Evolutionary conservation across 2,888 invertebrate species (phyloP), one percentile per base, ranked within the genome.

Genomic region (Cephus pygmeus): DNA sequence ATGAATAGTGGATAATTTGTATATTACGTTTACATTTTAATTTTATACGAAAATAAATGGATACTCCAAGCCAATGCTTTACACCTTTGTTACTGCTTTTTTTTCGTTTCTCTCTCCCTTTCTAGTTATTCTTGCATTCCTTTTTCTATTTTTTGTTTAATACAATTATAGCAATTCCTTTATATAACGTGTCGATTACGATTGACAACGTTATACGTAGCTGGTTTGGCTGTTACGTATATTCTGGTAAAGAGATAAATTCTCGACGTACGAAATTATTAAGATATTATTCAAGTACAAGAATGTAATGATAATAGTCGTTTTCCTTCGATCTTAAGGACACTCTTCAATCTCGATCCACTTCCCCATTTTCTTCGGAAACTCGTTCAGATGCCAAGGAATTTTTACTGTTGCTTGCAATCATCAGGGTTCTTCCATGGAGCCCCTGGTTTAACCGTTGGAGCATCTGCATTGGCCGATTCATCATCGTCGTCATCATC

Each of bases 321-420:
- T 56, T 56, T 56, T 40, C 40, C 40, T 40, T 40, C 40, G 40
- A 40, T 40, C 6, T 40, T 40, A 40, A 40, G 56, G 56, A 56
- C 56, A 56, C 56, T 23, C 56, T 56, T 23, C 56, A 23, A 56
- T 23, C 23, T 56, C 56, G 56, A 56, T 9, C 23, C 56, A 56
- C 56, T 56, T 56, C 56, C 23, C 23, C 23, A 56, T 56, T 56
- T 56, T 56, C 23, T 56, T 56, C 23, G 56, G 23, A 56, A 23
- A 56, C 23, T 56, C 15, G 56, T 23, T 56, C 23, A 23, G 9
- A 23, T 56, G 23, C 56, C 23, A 56, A 23, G 56, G 23, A 56
- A 23, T 56, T 82, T 87, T 92, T 95, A 96, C 92, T 96, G 96
- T 87, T 95, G 95, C 91, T 95, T 95, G 93, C 96, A 96, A 86